Percentiles rank a stretch among this genome's conserved stretches.
These are phyloP conservation scores for Musca vetustissima DNA, from an alignment of 1,140 invertebrate genomes.

Conservation along the genomic window DNA sequence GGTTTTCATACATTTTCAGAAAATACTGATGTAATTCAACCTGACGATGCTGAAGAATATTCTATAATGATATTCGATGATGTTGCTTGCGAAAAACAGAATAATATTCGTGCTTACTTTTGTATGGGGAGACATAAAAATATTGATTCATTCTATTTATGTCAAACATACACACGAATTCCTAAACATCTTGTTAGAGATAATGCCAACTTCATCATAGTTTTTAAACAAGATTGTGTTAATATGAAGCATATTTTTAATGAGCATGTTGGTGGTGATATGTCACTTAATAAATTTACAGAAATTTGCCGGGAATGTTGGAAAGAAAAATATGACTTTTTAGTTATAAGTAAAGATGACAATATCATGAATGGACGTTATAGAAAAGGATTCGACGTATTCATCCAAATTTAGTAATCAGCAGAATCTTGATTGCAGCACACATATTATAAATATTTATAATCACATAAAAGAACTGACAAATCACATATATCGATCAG, in stretches of 20 bases:
- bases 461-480: neutral
- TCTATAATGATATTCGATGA: slow-evolving; percentile 54
- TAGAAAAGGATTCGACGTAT: slow-evolving; percentile 39
- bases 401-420: slow-evolving; percentile 25
- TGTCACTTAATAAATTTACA: slow-evolving; percentile 39
- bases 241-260: slow-evolving; percentile 54
- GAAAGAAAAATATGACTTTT: slow-evolving; percentile 39
- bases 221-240: slow-evolving; percentile 53
- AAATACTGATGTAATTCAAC: slow-evolving; percentile 17
- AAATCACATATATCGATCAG: neutral
- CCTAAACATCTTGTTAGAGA: slow-evolving; percentile 53
- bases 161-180: slow-evolving; percentile 50
- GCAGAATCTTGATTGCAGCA: too few relatives aligned
- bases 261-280: slow-evolving; percentile 47
- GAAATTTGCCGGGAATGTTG: slow-evolving; percentile 36
- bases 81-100: slow-evolving; percentile 43
- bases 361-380: slow-evolving; percentile 36
- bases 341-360: slow-evolving; percentile 44
- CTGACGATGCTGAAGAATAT: slow-evolving; percentile 33
- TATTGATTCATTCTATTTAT: slow-evolving; percentile 52
- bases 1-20: too few relatives aligned
- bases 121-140: slow-evolving; percentile 46
- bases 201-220: slow-evolving; percentile 51
- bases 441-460: too few relatives aligned
- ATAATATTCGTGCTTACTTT: slow-evolving; percentile 46